Evolutionary conservation across 2,888 invertebrate species (phyloP).

Genomic region (Spialia ferax): DNA sequence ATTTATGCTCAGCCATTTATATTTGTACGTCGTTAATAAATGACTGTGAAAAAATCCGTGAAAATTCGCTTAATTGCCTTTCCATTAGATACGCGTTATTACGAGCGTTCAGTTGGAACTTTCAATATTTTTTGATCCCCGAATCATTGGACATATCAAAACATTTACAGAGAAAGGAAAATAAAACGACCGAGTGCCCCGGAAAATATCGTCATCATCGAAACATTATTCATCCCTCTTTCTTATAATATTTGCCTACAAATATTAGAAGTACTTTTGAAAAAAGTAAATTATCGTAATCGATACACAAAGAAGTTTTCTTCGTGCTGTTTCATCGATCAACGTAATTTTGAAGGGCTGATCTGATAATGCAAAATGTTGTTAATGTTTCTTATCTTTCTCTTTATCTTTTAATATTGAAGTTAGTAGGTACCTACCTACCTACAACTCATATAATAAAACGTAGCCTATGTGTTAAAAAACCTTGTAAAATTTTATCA

Average conservation of each 20-base stretch:
- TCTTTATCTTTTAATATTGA: too few relatives aligned
- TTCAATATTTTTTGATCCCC: constrained; percentile 35
- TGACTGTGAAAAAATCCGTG: background rate
- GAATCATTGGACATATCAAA: constrained; percentile 33
- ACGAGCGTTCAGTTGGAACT: constrained; percentile 39
- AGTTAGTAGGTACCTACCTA: too few relatives aligned
- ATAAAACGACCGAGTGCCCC: constrained; percentile 13
- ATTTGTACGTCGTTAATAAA: too few relatives aligned
- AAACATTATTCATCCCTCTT: constrained; percentile 21
- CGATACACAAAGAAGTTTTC: constrained; percentile 8
- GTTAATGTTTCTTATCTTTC: background rate
- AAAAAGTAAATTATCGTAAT: constrained; percentile 10
- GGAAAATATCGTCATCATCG: constrained; percentile 22
- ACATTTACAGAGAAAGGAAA: constrained; percentile 40
- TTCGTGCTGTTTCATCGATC: constrained; percentile 9
- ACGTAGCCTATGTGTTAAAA: too few relatives aligned
- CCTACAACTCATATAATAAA: too few relatives aligned
- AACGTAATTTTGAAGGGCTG: constrained; percentile 17
- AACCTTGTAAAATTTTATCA: too few relatives aligned
- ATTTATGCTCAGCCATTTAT: background rate
- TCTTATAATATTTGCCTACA: background rate
- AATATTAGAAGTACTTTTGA: constrained; percentile 16
- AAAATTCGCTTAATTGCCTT: constrained; percentile 25
- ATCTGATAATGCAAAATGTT: constrained; percentile 5
- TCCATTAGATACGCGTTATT: constrained; percentile 35